phyloP scores from a whole-genome alignment of 2,797 vertebrate species.

The Hypotaenidia okinawae region DNA sequence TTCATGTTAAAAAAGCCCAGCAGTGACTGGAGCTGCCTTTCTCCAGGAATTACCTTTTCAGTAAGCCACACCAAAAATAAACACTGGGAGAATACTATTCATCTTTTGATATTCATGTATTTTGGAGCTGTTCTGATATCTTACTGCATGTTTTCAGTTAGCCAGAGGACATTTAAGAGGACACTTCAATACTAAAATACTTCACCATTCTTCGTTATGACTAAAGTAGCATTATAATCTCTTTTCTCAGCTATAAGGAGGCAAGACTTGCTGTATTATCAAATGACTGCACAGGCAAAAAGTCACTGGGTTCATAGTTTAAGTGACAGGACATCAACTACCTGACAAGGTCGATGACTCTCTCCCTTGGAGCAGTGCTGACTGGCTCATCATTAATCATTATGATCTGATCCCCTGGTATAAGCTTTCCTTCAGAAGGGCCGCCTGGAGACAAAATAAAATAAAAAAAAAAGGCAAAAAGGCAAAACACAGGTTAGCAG shows the following conservation, averaged over 20 bases:
- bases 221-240: slow-evolving; percentile 1
- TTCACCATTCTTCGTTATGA: not conserved
- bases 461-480: not conserved
- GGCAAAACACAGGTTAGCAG: slow-evolving; percentile 34
- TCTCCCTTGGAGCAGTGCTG: slow-evolving; percentile 92
- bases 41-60: not conserved
- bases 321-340: slow-evolving; percentile 73
- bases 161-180: not conserved
- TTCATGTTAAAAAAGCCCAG: not conserved
- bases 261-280: not conserved
- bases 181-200: not conserved
- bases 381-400: slow-evolving; percentile 98
- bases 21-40: not conserved
- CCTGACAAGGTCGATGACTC: slow-evolving; percentile 99
- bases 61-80: not conserved
- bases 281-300: slow-evolving; percentile 9
- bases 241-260: not conserved
- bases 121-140: not conserved
- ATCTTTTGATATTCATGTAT: not conserved
- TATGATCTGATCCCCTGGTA: slow-evolving; percentile 97
- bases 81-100: not conserved
- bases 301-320: not conserved
- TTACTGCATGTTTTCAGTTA: not conserved
- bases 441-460: slow-evolving; percentile 81
- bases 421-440: slow-evolving; percentile 96